phyloP scores from a whole-genome alignment of 2,113 vertebrate genomes.

The Chionomys nivalis region DNA sequence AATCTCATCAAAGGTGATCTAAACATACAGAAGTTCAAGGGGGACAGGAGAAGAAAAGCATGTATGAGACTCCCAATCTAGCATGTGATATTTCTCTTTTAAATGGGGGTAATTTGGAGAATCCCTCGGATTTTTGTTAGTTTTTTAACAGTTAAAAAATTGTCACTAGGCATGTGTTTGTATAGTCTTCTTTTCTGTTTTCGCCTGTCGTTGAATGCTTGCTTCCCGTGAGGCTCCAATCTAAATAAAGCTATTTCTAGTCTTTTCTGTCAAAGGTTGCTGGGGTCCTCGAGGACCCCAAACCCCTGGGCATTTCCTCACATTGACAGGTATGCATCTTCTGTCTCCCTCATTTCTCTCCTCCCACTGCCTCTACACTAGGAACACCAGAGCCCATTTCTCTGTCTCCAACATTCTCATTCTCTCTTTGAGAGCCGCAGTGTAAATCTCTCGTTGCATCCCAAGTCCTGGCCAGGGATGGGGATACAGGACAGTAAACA shows the following conservation, averaged over 20 bases:
- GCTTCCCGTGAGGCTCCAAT: neutral
- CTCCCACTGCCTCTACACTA: neutral
- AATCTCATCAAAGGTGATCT: neutral
- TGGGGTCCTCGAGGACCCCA: neutral
- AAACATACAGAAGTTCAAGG: neutral
- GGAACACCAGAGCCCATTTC: too few relatives aligned
- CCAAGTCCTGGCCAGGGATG: neutral
- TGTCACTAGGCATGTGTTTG: neutral
- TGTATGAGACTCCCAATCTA: neutral
- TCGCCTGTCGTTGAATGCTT: neutral
- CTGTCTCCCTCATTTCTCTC: too few relatives aligned
- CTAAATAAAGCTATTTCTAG: neutral
- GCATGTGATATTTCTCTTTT: neutral
- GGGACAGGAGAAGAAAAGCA: neutral
- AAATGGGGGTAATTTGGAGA: neutral
- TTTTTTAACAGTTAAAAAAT: neutral
- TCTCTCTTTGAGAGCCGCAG: neutral
- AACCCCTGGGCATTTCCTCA: neutral
- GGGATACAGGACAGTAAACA: neutral
- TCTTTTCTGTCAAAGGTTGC: neutral
- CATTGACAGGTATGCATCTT: rapidly evolving
- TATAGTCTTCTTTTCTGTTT: neutral
- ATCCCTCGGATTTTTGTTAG: neutral
- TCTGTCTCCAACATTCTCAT: neutral
- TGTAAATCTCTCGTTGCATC: neutral